Conservation (phyloP, 2,113 vertebrate genomes). For the Ellobius talpinus region DNA sequence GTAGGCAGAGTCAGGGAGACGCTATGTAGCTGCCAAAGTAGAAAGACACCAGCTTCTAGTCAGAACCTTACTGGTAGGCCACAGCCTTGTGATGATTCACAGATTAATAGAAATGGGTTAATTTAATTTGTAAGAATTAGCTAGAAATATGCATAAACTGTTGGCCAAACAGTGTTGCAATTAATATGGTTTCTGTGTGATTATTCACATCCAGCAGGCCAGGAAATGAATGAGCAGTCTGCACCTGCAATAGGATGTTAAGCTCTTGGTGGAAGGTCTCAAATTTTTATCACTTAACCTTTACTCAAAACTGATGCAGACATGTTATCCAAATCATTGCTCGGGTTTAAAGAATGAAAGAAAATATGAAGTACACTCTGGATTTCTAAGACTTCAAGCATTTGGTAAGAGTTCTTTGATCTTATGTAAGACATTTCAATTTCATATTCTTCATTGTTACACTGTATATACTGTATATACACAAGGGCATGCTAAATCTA, state of each 20-base stretch:
- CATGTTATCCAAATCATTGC: constrained; percentile 35
- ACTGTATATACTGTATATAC: not conserved
- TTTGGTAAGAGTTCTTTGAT: not conserved
- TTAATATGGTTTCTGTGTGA: too few species aligned
- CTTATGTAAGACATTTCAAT: constrained; percentile 34
- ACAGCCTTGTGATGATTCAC: too few species aligned
- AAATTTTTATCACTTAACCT: constrained; percentile 57
- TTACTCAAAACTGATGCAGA: constrained; percentile 54
- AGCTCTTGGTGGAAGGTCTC: not conserved
- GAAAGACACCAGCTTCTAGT: too few species aligned
- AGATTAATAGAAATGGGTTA: too few species aligned
- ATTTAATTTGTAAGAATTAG: too few species aligned
- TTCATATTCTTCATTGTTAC: constrained; percentile 52
- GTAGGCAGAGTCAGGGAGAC: too few species aligned
- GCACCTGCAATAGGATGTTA: not conserved
- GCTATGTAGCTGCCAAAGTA: too few species aligned
- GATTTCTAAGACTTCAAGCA: not conserved
- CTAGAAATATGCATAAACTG: too few species aligned
- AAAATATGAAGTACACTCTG: constrained; percentile 1
- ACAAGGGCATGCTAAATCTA: not conserved
- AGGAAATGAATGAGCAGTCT: too few species aligned
- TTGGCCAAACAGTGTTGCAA: too few species aligned
- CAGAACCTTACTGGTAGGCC: too few species aligned
- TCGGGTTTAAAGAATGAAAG: constrained; percentile 18
- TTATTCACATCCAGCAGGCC: too few species aligned